Evolutionary conservation across 2,888 invertebrate genomes (phyloP), one percentile per base, ranked within the genome.

Genomic region (Electrophaes corylata): DNA sequence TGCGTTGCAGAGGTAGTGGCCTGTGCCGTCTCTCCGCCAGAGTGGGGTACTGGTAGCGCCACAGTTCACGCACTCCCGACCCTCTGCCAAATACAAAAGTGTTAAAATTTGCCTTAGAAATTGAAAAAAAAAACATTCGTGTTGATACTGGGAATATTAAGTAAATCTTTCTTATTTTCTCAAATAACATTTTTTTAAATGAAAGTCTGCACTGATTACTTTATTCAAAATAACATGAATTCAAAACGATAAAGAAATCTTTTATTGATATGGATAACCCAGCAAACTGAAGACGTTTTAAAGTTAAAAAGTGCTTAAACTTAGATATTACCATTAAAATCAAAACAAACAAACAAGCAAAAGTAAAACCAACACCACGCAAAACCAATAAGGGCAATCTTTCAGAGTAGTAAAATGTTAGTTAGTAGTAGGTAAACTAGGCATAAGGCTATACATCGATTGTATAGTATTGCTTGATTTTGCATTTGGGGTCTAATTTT

Each of bases 61-160:
- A 92, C 99, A 99, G 94, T 99, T 99, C 73, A 99, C 99, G 93
- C 99, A 99, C 90, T 99, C 98, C 70, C 98, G 95, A 71, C 98
- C 98, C 94, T 98, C 98, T 95, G 94, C 64, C 84, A 83, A 78
- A 75, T 64, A 73, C 5, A 59, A 14, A 54, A 70, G 37, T 62
- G 57, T 45, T 65, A 66, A 52, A 65, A 57, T 65, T 49, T 46
- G 37, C 5, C 23, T 14, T 18, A 11, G 5, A 18, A 43, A 12
- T 8, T 11, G 26, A 6, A 26, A 0, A 8, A 12, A 35, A 40
- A 23, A 31, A 19, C 37, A 37, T 2, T 5, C 16, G 16, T 53
- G 45, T 19, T 16, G 3, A 16, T n/a, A 14, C 12, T 41, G 16
- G 19, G 23, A 23, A 10, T 10, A n/a, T n/a, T n/a, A n/a, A n/a